Percentiles rank a stretch among this genome's conserved stretches.
Evolutionary conservation across 1,140 invertebrate species (phyloP).

Genomic region (Coptotermes formosanus): DNA sequence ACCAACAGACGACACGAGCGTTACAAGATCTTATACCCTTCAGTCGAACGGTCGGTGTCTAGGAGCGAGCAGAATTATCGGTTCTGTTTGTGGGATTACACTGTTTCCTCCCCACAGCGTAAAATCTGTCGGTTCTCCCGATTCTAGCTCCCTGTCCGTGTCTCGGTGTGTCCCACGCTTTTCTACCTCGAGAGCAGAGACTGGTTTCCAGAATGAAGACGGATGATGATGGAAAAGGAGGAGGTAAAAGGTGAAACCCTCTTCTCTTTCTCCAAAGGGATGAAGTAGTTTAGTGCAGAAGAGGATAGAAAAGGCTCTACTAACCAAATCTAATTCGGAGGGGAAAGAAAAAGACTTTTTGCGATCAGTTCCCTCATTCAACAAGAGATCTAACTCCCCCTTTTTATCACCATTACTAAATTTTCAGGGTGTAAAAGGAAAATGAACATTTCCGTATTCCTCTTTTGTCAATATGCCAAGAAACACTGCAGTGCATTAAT

Average conservation of each 20-base stretch:
- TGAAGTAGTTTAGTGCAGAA: neutral
- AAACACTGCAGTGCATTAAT: neutral
- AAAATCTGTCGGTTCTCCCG: neutral
- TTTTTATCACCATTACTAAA: neutral
- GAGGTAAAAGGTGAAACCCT: neutral
- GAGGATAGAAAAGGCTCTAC: neutral
- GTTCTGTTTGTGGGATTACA: neutral
- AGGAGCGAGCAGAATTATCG: neutral
- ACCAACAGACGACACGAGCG: no score
- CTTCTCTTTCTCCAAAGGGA: neutral
- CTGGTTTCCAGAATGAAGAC: conserved; percentile 20
- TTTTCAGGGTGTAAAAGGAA: neutral
- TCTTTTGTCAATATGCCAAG: neutral
- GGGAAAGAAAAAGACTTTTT: neutral
- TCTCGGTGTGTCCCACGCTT: neutral
- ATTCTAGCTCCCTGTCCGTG: neutral
- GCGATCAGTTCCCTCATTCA: neutral
- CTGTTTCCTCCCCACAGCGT: neutral
- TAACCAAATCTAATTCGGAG: conserved; percentile 5
- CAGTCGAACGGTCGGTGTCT: neutral
- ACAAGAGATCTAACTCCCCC: neutral
- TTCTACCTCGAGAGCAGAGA: neutral
- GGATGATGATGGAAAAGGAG: conserved; percentile 25
- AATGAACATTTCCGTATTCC: neutral
- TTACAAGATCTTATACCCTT: no score